Base-by-base conservation (phyloP, 2,888 invertebrate species). In the Drosophila nr. medialis region DNA sequence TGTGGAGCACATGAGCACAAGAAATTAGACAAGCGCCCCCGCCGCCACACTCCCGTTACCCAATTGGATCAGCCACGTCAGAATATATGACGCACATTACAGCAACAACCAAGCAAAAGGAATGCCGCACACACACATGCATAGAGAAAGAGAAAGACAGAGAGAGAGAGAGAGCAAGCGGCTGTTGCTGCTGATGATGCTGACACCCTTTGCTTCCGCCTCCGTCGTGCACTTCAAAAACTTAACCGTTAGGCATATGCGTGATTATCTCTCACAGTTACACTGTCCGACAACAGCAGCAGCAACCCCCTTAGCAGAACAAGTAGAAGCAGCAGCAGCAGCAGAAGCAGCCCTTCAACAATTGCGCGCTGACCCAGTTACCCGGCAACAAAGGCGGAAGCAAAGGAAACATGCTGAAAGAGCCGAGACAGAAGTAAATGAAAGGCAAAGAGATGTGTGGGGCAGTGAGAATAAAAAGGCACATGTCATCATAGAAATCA, bases 401-500 rank as follows among this genome's bases (percentile, higher is more conserved):
- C 80, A 86, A 86, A 89, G 84, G 89, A 81, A 89, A 83, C 83
- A 76, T 79, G 84, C 62, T 86, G 86, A 86, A 85, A 86, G 88
- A 67, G 64, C 59, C 62, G 78, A 78, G 78, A 77, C 75, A 62
- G 54, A 40, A 65, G 59, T 56, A 55, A 55, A 55, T 38, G 54
- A 54, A 54, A 13, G 45, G 24, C 32, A 58, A 54, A 38, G 54
- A 15, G 53, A 54, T 54, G 50, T 45, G 53, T 40, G 40, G 32
- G 30, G 29, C n/a, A 54, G 63, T 10, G 42, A 40, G 69, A 48
- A 77, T 81, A 83, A 81, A 89, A 89, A 89, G 87, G 87, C 87
- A 89, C 89, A 86, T 86, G 89, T 87, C 87, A 86, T 86, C 89
- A 81, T 85, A 85, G 89, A 86, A 85, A 89, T 86, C 89, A 89